Conservation (phyloP, 2,797 vertebrate species). For the Eulemur rubriventer region DNA sequence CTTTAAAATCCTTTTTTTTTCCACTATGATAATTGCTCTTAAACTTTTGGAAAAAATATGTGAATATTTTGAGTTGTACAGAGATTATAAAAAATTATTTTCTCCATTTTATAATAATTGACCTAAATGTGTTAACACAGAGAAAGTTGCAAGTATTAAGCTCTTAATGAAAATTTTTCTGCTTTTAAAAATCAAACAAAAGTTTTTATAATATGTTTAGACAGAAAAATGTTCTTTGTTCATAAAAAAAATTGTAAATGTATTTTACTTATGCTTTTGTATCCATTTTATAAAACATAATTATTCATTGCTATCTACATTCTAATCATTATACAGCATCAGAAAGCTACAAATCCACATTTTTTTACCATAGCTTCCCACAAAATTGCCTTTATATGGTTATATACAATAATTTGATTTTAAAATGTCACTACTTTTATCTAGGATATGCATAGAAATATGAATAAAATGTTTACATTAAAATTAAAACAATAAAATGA, state of each 20-base stretch:
- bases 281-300: constrained; percentile 37
- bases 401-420: background rate
- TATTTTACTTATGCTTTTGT: constrained; percentile 19
- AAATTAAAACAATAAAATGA: constrained; percentile 37
- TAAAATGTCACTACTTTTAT: background rate
- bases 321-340: background rate
- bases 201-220: background rate
- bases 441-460: background rate
- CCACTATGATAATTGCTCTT: background rate
- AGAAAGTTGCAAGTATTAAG: background rate
- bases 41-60: background rate
- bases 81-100: constrained; percentile 13
- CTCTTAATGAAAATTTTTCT: constrained; percentile 37
- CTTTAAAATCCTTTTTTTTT: background rate
- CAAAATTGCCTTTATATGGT: constrained; percentile 31
- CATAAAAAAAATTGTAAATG: constrained; percentile 8
- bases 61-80: background rate
- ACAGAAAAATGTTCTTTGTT: constrained; percentile 55
- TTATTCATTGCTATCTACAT: constrained; percentile 30
- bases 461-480: constrained; percentile 1
- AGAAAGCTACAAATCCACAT: background rate
- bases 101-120: constrained; percentile 18
- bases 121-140: background rate
- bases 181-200: constrained; percentile 48
- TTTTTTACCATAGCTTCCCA: background rate